Evolutionary conservation across 2,797 vertebrate genomes (phyloP).

Genomic region (Galagoides demidoff): DNA sequence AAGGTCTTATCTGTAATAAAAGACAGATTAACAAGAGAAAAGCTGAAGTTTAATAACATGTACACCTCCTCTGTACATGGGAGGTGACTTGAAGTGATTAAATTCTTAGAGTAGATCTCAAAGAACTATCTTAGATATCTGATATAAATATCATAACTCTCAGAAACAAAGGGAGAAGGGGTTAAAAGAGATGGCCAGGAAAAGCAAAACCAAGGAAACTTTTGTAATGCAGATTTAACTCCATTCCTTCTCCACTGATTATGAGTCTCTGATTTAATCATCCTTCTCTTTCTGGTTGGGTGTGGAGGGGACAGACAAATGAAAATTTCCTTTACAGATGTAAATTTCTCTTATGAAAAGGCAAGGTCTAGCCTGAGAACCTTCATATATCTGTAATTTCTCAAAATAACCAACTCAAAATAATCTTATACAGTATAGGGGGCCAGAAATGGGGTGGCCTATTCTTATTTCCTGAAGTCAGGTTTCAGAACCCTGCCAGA

Average conservation of each 20-base stretch:
- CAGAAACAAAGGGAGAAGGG: not conserved
- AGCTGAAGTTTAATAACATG: not conserved
- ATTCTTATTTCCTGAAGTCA: not conserved
- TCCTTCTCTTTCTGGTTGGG: not conserved
- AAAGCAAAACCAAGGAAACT: not conserved
- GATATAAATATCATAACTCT: not conserved
- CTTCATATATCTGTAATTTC: not conserved
- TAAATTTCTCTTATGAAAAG: not conserved
- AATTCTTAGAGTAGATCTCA: not conserved
- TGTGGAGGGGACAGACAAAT: not conserved
- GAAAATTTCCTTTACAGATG: not conserved
- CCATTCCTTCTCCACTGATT: not conserved
- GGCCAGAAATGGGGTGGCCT: not conserved
- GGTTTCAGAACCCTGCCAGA: not conserved
- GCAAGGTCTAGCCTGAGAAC: not conserved
- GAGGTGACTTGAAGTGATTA: not conserved
- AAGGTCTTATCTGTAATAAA: not conserved
- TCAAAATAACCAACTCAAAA: not conserved
- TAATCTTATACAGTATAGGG: not conserved
- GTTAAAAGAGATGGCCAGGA: not conserved
- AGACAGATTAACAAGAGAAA: not conserved
- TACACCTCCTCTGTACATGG: not conserved
- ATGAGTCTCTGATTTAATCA: not conserved
- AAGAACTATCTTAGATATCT: not conserved
- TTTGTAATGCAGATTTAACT: not conserved